Base-by-base conservation (phyloP, 2,888 invertebrate species). In the Thera britannica region DNA sequence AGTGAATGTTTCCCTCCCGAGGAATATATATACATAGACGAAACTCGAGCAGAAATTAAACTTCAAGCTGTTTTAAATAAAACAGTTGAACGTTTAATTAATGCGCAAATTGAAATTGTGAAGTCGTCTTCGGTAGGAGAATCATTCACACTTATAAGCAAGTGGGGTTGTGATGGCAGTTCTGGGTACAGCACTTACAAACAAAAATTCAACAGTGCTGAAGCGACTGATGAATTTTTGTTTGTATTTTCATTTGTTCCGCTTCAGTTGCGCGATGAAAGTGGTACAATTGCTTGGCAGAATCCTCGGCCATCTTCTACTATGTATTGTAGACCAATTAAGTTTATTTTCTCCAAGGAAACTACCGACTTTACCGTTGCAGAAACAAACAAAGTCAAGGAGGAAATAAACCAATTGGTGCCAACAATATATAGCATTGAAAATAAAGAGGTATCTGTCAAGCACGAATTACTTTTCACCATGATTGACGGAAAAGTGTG, bases 231-330 rank as follows among this genome's bases (percentile, higher is more conserved):
- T n/a, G n/a, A n/a, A n/a, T n/a, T n/a, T n/a, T n/a, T n/a, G n/a
- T n/a, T n/a, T n/a, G n/a, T 63, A 5, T 61, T 60, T 36, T 66
- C 63, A n/a, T 60, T 70, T 2, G 70, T 70, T 2, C 70, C 66
- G 7, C 35, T 66, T 46, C 46, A 38, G 23, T 64, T 70, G 51
- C 60, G 34, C n/a, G 63, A 66, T 23, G n/a, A 69, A 8, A 46
- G 34, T 52, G n/a, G 54, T 41, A 70, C 48, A 3, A 69, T 65
- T 49, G 60, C 49, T 56, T 65, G 69, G 73, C 64, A 73, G 44
- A 75, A 75, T 61, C 72, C 72, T 59, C 67, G 70, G 5, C 67
- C 75, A 62, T 67, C 72, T 11, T 73, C 73, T 3, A 68, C 67
- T 5, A 65, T 67, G 62, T 68, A 54, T 64, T 75, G 72, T 65